Evolutionary conservation across 2,113 vertebrate species (phyloP).

Genomic region (Hydrolagus affinis): DNA sequence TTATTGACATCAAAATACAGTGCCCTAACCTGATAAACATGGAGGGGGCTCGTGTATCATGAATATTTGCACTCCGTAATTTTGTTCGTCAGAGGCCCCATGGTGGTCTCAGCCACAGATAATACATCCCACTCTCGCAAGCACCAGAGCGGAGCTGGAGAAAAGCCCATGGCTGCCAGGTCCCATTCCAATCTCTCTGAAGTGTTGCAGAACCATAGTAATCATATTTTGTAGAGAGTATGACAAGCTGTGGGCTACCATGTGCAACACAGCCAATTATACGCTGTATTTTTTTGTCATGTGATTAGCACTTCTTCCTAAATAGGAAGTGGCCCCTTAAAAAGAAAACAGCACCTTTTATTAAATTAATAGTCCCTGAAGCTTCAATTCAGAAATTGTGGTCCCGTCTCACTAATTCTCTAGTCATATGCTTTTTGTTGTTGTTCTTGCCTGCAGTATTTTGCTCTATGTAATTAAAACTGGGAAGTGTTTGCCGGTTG

Average conservation of each 20-base stretch:
- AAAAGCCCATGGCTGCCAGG: constrained; percentile 50
- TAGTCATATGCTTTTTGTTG: no score
- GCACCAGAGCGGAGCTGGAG: constrained; percentile 47
- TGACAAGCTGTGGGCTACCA: constrained; percentile 39
- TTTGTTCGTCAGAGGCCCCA: constrained; percentile 65
- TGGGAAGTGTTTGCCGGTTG: no score
- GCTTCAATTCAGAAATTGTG: no score
- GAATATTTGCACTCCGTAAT: constrained; percentile 63
- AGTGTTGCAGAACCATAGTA: constrained; percentile 58
- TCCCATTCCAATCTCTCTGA: constrained; percentile 58
- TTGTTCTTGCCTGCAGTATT: no score
- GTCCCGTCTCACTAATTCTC: no score
- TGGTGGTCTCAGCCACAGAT: constrained; percentile 59
- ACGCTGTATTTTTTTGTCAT: not conserved
- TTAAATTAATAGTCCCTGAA: no score
- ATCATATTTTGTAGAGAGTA: constrained; percentile 57
- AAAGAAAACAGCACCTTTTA: no score
- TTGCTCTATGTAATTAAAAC: no score
- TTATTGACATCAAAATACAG: constrained; percentile 99
- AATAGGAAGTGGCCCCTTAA: not conserved
- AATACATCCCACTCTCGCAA: constrained; percentile 51
- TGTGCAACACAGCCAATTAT: not conserved
- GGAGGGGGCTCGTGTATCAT: constrained; percentile 80
- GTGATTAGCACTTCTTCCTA: not conserved
- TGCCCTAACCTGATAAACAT: constrained; percentile 99